Conservation (phyloP, 2,797 vertebrate species). For the Pyrocephalus nanus region DNA sequence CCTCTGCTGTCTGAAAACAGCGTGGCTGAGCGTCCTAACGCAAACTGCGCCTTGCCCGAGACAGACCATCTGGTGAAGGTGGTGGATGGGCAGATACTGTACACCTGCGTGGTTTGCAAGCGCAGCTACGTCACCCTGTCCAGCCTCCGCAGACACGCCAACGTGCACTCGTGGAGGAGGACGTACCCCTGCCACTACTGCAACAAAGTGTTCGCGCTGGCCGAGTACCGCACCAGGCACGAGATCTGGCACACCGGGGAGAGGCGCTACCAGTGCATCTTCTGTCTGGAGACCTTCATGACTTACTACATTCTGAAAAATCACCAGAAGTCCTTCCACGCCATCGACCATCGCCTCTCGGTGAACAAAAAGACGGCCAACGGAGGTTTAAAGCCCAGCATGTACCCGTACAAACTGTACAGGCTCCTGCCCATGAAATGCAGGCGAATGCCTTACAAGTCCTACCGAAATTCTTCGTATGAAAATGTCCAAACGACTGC, state of each 20-base stretch:
- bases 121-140: constrained; percentile 94
- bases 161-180: constrained; percentile 97
- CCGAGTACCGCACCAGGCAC: constrained; percentile 97
- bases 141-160: constrained; percentile 94
- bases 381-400: constrained; percentile 88
- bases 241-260: constrained; percentile 99
- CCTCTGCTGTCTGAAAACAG: constrained; percentile 71
- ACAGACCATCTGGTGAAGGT: constrained; percentile 81
- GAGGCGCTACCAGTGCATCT: constrained; percentile 97
- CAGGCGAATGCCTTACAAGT: constrained; percentile 90
- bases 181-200: constrained; percentile 98
- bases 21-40: constrained; percentile 69
- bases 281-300: constrained; percentile 98
- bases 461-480: constrained; percentile 85
- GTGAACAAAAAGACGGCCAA: constrained; percentile 92
- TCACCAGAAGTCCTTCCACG: constrained; percentile 97
- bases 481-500: constrained; percentile 74
- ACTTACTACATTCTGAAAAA: constrained; percentile 99
- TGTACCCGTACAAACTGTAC: constrained; percentile 97
- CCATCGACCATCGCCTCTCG: constrained; percentile 92
- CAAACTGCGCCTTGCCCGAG: constrained; percentile 72
- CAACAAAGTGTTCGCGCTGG: constrained; percentile 96
- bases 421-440: constrained; percentile 97
- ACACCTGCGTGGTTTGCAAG: constrained; percentile 93
- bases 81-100: constrained; percentile 84